Base-by-base conservation (phyloP, 2,113 vertebrate genomes). In the Lasiurus cinereus region DNA sequence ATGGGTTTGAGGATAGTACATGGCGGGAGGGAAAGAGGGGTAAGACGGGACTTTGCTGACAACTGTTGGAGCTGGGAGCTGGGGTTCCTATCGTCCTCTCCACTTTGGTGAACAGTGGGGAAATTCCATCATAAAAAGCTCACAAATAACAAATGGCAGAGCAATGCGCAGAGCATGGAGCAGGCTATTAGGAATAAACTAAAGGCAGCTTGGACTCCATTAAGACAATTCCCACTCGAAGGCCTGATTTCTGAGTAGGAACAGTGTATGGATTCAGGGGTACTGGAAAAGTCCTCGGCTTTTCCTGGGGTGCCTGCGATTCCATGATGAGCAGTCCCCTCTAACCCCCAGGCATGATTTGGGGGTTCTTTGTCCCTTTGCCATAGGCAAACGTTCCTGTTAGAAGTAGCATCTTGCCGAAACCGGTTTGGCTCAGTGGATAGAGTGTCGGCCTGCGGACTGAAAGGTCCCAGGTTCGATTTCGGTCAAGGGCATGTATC, bases 21-120 rank as follows among this genome's bases (percentile, higher is more conserved):
- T 5, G 11, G 15, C 3, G 6, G 4, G 1, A 0, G 1, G 43
- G 50, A 39, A 48, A n/a, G n/a, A 1, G 16, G 33, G 67, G 1
- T 4, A 16, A 24, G 36, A 62, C 0, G 1, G 19, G 67, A 10
- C n/a, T 22, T 3, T 2, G 11, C 0, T 22, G 14, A 24, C 31
- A 22, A 3, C 16, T 27, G 19, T 7, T 27, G 12, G 70, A 39
- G 33, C 31, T 14, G 22, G 24, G 7, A 78, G 21, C 3, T 54
- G 33, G 70, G 12, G 10, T 72, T 79, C 33, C 3, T 52, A 29
- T 21, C 83, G 11, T 19, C 64, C 52, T 43, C 36, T 87, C 29
- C 15, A 29, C 27, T 56, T 86, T 50, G 48, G 21, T 39, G 80
- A 69, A 36, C 46, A 5, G 56, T 48, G 91, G 21, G 11, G 52